A percentile compares a stretch with the other conserved stretches of the same genome.
Evolutionary conservation across 2,113 vertebrate species (phyloP).

Genomic region (Girardinichthys multiradiatus): DNA sequence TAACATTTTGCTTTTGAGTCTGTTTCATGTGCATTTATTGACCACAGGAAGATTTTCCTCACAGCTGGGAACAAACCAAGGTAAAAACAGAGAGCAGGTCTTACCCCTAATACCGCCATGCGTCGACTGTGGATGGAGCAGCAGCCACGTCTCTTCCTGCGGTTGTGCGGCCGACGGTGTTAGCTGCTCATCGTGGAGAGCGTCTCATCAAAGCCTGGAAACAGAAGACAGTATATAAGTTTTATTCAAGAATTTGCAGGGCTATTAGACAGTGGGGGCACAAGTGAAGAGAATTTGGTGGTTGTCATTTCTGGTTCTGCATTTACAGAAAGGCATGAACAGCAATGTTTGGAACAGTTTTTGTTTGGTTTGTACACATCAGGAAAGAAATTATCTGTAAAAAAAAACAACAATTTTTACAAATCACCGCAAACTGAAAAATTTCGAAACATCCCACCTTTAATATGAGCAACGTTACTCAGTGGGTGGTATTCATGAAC

Average conservation of each 20-base stretch:
- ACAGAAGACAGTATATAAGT: neutral
- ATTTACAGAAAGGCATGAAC: neutral
- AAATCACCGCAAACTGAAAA: too few relatives aligned
- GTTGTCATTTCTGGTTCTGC: neutral
- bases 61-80: neutral
- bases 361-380: neutral
- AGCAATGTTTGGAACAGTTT: neutral
- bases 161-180: conserved; percentile 58
- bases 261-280: neutral
- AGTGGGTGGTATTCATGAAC: too few relatives aligned
- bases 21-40: neutral
- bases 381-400: neutral
- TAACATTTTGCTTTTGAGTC: too few relatives aligned
- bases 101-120: conserved; percentile 82
- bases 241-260: neutral
- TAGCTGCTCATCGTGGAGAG: conserved; percentile 77
- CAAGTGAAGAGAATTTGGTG: neutral
- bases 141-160: conserved; percentile 73
- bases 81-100: conserved; percentile 1
- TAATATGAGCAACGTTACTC: too few relatives aligned
- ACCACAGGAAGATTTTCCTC: neutral
- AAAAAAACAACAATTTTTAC: too few relatives aligned
- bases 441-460: neutral
- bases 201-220: conserved; percentile 71
- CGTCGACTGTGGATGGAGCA: conserved; percentile 69